These are phyloP conservation scores for Cryptoblepharus egeriae DNA, from an alignment of 2,797 vertebrate species.

Conservation along the genomic window DNA sequence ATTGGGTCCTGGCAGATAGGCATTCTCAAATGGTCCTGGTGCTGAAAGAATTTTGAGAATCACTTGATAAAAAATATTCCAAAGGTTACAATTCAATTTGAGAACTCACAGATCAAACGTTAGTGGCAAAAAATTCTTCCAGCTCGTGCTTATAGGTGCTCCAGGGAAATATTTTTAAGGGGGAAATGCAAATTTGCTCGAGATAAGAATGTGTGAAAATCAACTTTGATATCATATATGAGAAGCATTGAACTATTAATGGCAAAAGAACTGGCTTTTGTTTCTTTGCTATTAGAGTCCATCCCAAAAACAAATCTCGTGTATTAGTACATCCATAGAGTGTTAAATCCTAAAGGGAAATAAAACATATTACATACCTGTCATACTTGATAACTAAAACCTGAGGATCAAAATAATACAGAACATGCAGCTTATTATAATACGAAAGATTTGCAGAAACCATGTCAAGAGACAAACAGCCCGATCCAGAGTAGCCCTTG, in stretches of 20 bases:
- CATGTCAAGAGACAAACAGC: background rate
- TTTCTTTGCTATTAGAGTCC: background rate
- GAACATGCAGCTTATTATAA: background rate
- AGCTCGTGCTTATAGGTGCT: background rate
- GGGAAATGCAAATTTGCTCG: slow-evolving; percentile 16
- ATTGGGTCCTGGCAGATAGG: too few relatives aligned
- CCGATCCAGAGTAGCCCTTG: too few relatives aligned
- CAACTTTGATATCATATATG: slow-evolving; percentile 1
- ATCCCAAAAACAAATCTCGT: slow-evolving; percentile 8
- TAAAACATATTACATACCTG: slow-evolving; percentile 20
- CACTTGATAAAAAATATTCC: background rate
- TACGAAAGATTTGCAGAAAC: background rate
- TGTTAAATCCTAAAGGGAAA: slow-evolving; percentile 11
- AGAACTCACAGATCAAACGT: background rate
- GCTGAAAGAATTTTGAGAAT: too few relatives aligned
- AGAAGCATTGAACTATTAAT: slow-evolving; percentile 1
- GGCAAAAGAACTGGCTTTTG: slow-evolving; percentile 4
- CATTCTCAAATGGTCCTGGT: too few relatives aligned
- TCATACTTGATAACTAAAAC: slow-evolving; percentile 12
- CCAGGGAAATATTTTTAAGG: slow-evolving; percentile 10
- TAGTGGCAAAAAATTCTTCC: background rate
- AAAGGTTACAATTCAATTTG: background rate
- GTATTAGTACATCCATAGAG: slow-evolving; percentile 4
- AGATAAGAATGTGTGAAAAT: slow-evolving; percentile 5
- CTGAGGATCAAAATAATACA: slow-evolving; percentile 9